Conservation (phyloP, 2,888 invertebrate species). For the Nymphalis urticae region DNA sequence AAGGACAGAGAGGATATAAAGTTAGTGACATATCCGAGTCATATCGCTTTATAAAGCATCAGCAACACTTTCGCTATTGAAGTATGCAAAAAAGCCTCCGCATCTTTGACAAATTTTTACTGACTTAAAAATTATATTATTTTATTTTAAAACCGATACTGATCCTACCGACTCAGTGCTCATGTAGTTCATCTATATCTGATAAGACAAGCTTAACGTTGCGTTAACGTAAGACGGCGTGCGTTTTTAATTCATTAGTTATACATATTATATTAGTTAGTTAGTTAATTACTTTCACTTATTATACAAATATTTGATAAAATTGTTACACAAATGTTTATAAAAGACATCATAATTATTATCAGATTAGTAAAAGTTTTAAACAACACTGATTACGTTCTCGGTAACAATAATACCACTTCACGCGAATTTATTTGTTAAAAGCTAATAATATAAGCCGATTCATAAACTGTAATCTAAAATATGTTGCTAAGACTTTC, state of each 20-base stretch:
- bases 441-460: background rate
- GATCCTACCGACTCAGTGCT: too few relatives aligned
- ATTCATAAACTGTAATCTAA: background rate
- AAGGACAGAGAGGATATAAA: too few relatives aligned
- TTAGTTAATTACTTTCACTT: background rate
- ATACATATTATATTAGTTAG: too few relatives aligned
- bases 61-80: too few relatives aligned
- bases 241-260: background rate
- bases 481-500: background rate
- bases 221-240: background rate
- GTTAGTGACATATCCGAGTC: too few relatives aligned
- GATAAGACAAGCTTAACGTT: background rate
- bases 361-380: background rate
- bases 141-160: too few relatives aligned
- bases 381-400: slow-evolving; percentile 4
- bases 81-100: too few relatives aligned
- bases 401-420: slow-evolving; percentile 10
- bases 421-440: slow-evolving; percentile 3
- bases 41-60: too few relatives aligned
- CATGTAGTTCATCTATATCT: background rate
- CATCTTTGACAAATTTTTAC: too few relatives aligned
- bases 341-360: background rate
- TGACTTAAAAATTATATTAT: too few relatives aligned
- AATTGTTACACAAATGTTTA: slow-evolving; percentile 3
- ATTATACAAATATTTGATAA: background rate